Conservation (phyloP, 2,888 invertebrate species). For the Coelinius sp. region DNA sequence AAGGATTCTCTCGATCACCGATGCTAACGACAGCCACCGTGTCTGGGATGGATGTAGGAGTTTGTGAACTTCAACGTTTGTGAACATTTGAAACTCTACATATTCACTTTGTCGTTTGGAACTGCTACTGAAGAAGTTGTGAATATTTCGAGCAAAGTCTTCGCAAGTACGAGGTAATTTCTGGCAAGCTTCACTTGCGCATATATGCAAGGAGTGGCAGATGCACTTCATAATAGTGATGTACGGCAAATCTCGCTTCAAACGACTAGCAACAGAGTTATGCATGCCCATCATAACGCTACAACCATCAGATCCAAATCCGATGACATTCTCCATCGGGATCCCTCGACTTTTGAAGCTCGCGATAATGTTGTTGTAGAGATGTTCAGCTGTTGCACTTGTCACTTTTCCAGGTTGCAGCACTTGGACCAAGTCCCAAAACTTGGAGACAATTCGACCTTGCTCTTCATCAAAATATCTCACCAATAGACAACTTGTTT, state of each 20-base stretch:
- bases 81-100: slow-evolving; percentile 53
- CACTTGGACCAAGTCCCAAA: background rate
- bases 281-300: too few relatives aligned
- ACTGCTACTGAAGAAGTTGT: slow-evolving; percentile 51
- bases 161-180: background rate
- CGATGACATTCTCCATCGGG: background rate
- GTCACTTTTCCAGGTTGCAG: background rate
- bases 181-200: slow-evolving; percentile 30
- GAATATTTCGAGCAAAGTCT: slow-evolving; percentile 24
- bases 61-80: slow-evolving; percentile 53
- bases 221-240: slow-evolving; percentile 23
- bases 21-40: slow-evolving; percentile 56
- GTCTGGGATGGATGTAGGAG: slow-evolving; percentile 54
- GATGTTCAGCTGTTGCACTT: background rate
- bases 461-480: slow-evolving; percentile 8
- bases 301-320: too few relatives aligned
- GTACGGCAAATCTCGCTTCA: background rate
- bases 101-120: slow-evolving; percentile 52
- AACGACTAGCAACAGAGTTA: background rate
- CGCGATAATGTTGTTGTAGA: background rate
- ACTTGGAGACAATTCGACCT: background rate
- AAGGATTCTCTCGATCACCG: slow-evolving; percentile 53
- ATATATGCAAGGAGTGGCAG: slow-evolving; percentile 15
- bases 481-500: background rate
- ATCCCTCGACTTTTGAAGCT: background rate